phyloP scores from a whole-genome alignment of 2,113 vertebrate genomes.

The Brachyhypopomus gauderio region DNA sequence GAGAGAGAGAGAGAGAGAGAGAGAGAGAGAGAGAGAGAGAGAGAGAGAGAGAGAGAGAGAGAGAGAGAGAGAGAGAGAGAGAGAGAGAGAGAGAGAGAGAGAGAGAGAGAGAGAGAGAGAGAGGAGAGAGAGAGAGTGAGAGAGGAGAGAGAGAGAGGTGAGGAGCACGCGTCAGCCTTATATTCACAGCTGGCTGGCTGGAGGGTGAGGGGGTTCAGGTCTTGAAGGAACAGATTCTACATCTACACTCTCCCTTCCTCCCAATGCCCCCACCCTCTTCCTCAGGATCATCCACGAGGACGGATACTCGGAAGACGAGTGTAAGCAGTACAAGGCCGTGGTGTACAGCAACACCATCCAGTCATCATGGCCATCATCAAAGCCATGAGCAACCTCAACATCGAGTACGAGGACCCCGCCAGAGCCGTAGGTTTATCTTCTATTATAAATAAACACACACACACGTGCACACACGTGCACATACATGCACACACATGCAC shows the following conservation, averaged over 20 bases:
- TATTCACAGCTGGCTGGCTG: too few species aligned
- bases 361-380: slow-evolving; percentile 98
- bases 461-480: slow-evolving; percentile 31
- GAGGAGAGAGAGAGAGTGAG: too few species aligned
- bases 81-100: background rate
- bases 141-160: background rate
- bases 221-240: background rate
- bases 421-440: slow-evolving; percentile 77
- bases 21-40: too few species aligned
- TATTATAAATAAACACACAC: background rate
- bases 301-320: slow-evolving; percentile 96
- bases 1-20: background rate
- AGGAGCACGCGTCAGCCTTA: too few species aligned
- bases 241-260: background rate
- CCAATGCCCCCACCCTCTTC: background rate
- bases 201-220: too few species aligned
- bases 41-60: too few species aligned
- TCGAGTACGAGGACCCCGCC: slow-evolving; percentile 87
- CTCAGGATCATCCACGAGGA: slow-evolving; percentile 95
- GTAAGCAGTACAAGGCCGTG: slow-evolving; percentile 94
- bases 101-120: too few species aligned
- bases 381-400: slow-evolving; percentile 93
- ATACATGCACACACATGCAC: slow-evolving; percentile 7
- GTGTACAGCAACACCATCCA: slow-evolving; percentile 99
- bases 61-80: too few species aligned